Percentiles rank a stretch among this genome's conserved stretches.
Conservation (phyloP, 2,888 invertebrate genomes). For the Smittia sp. region DNA sequence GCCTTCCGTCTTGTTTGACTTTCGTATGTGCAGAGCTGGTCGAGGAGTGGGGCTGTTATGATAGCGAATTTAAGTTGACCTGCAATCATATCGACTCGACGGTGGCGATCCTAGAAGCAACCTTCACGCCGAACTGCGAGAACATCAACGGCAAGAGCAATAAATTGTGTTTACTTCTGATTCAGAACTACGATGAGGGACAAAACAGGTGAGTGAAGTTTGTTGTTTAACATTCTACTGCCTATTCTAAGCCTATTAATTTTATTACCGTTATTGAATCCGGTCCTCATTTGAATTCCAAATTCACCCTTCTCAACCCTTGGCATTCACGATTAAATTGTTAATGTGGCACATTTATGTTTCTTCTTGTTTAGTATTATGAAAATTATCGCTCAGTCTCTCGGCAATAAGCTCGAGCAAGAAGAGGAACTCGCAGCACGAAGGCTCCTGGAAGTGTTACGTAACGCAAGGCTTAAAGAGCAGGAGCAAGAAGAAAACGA, state of each 20-base stretch:
- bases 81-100: conserved; percentile 63
- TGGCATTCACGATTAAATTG: not conserved
- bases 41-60: conserved; percentile 61
- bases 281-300: not conserved
- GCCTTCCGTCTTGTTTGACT: too few species aligned
- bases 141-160: conserved; percentile 33
- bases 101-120: conserved; percentile 63
- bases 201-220: conserved; percentile 40
- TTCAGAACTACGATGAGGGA: conserved; percentile 29
- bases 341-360: not conserved
- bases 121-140: conserved; percentile 55
- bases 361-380: conserved; percentile 20
- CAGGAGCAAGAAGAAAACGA: conserved; percentile 42
- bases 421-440: conserved; percentile 45
- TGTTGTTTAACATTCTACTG: not conserved
- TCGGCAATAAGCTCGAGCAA: conserved; percentile 17
- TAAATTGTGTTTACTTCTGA: conserved; percentile 23
- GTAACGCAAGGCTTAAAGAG: conserved; percentile 43
- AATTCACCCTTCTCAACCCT: not conserved
- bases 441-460: conserved; percentile 46
- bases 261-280: not conserved
- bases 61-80: conserved; percentile 61
- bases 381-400: conserved; percentile 36
- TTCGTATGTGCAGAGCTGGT: conserved; percentile 62
- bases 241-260: not conserved